Percentiles rank a stretch among this genome's conserved stretches.
phyloP scores from a whole-genome alignment of 2,113 vertebrate species.

The Urocolius indicus region DNA sequence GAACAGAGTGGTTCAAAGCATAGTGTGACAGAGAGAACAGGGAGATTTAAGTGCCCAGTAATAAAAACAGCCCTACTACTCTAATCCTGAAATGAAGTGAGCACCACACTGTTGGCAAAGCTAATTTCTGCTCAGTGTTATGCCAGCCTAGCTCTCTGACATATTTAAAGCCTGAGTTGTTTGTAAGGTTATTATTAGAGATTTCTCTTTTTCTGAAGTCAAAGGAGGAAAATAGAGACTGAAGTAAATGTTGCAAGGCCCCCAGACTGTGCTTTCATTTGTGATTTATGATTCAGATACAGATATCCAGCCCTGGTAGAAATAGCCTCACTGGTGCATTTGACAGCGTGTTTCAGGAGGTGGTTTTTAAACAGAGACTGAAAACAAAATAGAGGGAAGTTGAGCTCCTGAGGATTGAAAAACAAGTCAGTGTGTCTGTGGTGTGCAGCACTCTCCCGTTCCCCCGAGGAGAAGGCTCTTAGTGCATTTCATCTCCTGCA shows the following conservation, averaged over 20 bases:
- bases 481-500: not conserved
- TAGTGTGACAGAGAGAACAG: not conserved
- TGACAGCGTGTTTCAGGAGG: not conserved
- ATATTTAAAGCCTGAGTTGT: not conserved
- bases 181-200: not conserved
- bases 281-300: not conserved
- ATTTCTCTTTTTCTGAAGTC: not conserved
- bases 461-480: not conserved
- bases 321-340: not conserved
- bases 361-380: not conserved
- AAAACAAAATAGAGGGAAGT: not conserved
- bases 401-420: not conserved
- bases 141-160: not conserved
- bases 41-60: not conserved
- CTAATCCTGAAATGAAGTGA: not conserved
- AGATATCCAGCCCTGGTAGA: not conserved
- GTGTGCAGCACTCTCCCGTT: not conserved
- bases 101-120: not conserved
- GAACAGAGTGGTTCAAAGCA: not conserved
- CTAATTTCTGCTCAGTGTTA: not conserved
- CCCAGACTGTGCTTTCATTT: not conserved
- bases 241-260: not conserved
- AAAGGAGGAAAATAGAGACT: not conserved
- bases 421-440: not conserved
- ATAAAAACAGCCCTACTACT: not conserved